These are phyloP conservation scores for Prenolepis imparis DNA, from an alignment of 2,888 invertebrate species.

Conservation along the genomic window DNA sequence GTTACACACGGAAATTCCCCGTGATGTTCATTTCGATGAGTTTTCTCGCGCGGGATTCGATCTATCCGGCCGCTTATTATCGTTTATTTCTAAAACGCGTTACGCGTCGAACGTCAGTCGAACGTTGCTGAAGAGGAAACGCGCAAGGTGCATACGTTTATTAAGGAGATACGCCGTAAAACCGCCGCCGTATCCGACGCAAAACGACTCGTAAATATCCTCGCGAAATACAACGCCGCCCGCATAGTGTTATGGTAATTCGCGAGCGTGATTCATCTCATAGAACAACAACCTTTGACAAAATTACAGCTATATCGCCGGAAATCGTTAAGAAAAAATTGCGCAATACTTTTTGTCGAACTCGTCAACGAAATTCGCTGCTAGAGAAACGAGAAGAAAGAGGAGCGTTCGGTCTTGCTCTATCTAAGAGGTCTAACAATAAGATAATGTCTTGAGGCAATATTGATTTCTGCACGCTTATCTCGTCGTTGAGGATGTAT, in stretches of 20 bases:
- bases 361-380: background rate
- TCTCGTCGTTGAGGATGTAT: constrained; percentile 12
- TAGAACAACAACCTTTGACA: constrained; percentile 41
- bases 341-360: background rate
- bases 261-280: constrained; percentile 29
- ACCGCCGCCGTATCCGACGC: constrained; percentile 61
- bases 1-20: constrained; percentile 54
- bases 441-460: background rate
- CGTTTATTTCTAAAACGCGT: background rate
- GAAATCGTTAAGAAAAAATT: constrained; percentile 19
- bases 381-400: too few species aligned
- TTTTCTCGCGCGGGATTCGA: constrained; percentile 53
- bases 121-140: constrained; percentile 27
- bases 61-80: constrained; percentile 30
- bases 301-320: constrained; percentile 60
- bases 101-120: constrained; percentile 54
- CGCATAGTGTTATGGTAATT: constrained; percentile 42
- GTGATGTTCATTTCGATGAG: constrained; percentile 39
- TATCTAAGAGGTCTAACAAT: background rate
- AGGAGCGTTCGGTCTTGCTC: background rate
- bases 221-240: background rate
- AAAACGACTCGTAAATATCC: constrained; percentile 68
- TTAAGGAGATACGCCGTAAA: constrained; percentile 55
- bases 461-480: background rate
- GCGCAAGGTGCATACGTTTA: constrained; percentile 45